Evolutionary conservation across 2,797 vertebrate species (phyloP), one percentile per base, ranked within the genome.

Genomic region (Ibycter americanus): DNA sequence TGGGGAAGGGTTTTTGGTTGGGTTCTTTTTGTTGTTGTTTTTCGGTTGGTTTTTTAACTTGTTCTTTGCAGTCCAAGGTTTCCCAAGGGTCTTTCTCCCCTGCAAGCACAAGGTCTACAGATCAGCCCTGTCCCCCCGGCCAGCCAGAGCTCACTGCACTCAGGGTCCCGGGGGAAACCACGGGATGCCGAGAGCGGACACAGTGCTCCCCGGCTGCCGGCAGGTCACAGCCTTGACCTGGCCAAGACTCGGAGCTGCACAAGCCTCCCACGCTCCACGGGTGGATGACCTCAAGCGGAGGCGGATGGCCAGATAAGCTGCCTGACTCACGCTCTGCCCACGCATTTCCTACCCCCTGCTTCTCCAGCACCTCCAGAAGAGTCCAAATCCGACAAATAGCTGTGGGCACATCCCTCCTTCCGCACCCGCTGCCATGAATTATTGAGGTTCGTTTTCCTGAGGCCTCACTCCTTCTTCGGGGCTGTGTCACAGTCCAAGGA

Each of bases 131-230:
- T 42, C 12, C 44, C 42, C 51, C 14, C 46, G 79, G 58, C 34
- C 20, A 17, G 31, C 47, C 58, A 36, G 62, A 66, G 52, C 58
- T 79, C 63, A 26, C 59, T 2, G 54, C 63, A 40, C 23, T 40
- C 3, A 3, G 34, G 70, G 81, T 79, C 78, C 66, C 2, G 1
- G 34, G 18, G 34, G 23, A 82, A 90, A 49, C 18, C 38, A 46
- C 0, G 0, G 21, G 67, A 55, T 0, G 3, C 25, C 3, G 5
- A 34, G 42, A 32, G 17, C 0, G 0, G 54, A 77, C 0, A 0
- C 25, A 27, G 49, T 0, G 0, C 51, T 72, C 40, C 59, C 59
- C 52, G 62, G 44, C 56, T 46, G 26, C 73, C 0, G 0, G 29
- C 14, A 12, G 58, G 56, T 94, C 79, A 40, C 86, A 76, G 72